These are phyloP conservation scores for Eubasilissa regina DNA, from an alignment of 1,140 invertebrate species.

Conservation along the genomic window DNA sequence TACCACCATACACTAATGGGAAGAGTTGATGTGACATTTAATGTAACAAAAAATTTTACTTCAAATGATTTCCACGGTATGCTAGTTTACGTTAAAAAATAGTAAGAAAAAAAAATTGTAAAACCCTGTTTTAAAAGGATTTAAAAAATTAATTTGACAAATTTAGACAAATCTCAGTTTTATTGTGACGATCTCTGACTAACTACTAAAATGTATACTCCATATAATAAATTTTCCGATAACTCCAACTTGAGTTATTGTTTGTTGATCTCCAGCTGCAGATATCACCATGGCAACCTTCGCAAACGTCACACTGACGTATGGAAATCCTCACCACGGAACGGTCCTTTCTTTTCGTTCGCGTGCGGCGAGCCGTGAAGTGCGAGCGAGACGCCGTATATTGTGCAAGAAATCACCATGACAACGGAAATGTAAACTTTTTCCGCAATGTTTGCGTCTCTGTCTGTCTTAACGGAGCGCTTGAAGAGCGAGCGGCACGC, in stretches of 20 bases:
- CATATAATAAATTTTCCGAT: not conserved
- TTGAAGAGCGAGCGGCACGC: not conserved
- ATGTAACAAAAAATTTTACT: no score
- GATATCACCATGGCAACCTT: conserved; percentile 12
- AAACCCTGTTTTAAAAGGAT: no score
- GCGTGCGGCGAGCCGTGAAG: not conserved
- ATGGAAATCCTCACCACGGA: not conserved
- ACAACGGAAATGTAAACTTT: conserved; percentile 19
- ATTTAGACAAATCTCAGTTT: no score
- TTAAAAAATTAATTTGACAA: no score
- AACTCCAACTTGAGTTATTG: not conserved
- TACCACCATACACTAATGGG: no score
- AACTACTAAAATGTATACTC: not conserved
- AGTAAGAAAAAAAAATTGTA: no score
- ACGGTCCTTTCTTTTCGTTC: not conserved
- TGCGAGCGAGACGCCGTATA: not conserved
- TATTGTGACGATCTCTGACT: no score
- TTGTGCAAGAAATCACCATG: conserved; percentile 29
- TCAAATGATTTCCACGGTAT: no score
- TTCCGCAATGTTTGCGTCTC: conserved; percentile 9
- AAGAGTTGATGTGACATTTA: no score
- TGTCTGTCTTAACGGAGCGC: not conserved
- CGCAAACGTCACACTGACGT: conserved; percentile 17
- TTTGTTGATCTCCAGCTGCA: conserved; percentile 6
- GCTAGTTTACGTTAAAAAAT: no score